Evolutionary conservation across 2,113 vertebrate genomes (phyloP).

Genomic region (Xerus inauris): DNA sequence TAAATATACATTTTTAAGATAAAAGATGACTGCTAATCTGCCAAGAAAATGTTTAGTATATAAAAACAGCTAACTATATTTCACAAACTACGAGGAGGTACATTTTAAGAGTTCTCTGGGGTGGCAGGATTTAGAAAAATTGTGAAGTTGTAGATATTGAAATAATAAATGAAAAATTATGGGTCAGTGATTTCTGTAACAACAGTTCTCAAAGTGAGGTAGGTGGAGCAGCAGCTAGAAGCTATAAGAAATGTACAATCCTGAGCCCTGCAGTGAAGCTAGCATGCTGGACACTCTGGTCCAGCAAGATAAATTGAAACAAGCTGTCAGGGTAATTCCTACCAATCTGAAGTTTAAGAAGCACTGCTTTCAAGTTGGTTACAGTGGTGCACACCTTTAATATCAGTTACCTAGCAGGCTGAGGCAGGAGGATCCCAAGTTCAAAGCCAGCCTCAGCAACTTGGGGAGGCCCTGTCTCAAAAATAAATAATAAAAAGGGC

Average conservation of each 20-base stretch:
- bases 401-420: no score
- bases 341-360: conserved; percentile 30
- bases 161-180: background rate
- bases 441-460: no score
- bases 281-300: background rate
- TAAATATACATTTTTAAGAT: background rate
- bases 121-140: background rate
- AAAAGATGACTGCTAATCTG: conserved; percentile 31
- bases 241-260: conserved; percentile 3
- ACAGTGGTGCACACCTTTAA: no score
- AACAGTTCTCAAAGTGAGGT: conserved; percentile 5
- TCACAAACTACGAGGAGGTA: conserved; percentile 18
- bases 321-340: background rate
- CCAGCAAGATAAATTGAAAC: background rate
- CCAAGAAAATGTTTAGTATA: background rate
- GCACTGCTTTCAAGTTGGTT: background rate
- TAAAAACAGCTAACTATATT: background rate
- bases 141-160: background rate
- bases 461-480: no score
- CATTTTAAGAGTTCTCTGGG: background rate
- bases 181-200: background rate
- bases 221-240: background rate
- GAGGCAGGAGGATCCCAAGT: no score
- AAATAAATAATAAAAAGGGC: no score
- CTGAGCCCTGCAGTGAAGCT: background rate